Percentiles rank a stretch among this genome's conserved stretches.
Evolutionary conservation across 2,888 invertebrate species (phyloP).

Genomic region (Dysmachus trigonus): DNA sequence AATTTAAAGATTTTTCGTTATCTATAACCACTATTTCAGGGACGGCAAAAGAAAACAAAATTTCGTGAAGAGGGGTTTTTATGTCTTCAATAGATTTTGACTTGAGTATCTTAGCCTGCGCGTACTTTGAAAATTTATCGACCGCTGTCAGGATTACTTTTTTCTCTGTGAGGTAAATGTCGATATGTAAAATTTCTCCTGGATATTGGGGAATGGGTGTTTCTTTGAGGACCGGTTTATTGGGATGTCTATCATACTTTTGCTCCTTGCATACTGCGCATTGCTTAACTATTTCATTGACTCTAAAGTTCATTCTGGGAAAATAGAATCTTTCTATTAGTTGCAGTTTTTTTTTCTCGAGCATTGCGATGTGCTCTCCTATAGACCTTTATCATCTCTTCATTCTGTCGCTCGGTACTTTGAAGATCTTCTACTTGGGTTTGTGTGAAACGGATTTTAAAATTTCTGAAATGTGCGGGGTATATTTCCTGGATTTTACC

Average conservation of each 20-base stretch:
- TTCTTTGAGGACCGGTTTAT: constrained; percentile 8
- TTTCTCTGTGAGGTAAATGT: constrained; percentile 36
- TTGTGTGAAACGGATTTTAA: no score
- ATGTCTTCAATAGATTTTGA: constrained; percentile 44
- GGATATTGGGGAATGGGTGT: constrained; percentile 48
- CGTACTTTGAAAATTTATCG: constrained; percentile 30
- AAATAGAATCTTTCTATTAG: constrained; percentile 40
- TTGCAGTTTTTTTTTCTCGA: constrained; percentile 23
- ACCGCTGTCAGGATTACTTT: constrained; percentile 37
- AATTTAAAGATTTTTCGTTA: constrained; percentile 47
- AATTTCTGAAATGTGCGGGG: no score
- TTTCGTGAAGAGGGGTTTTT: constrained; percentile 44
- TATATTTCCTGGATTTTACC: no score
- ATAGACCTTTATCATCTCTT: no score
- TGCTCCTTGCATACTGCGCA: no score
- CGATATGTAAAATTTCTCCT: constrained; percentile 21
- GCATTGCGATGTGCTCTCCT: constrained; percentile 29
- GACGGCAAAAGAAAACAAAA: constrained; percentile 45
- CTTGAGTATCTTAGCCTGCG: constrained; percentile 1
- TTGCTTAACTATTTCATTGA: constrained; percentile 28
- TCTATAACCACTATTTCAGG: constrained; percentile 47
- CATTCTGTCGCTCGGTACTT: no score
- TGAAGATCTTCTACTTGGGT: no score
- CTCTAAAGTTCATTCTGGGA: constrained; percentile 34
- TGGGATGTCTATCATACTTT: no score